These are phyloP conservation scores for Moxostoma hubbsi DNA, from an alignment of 2,797 vertebrate genomes.

Conservation along the genomic window DNA sequence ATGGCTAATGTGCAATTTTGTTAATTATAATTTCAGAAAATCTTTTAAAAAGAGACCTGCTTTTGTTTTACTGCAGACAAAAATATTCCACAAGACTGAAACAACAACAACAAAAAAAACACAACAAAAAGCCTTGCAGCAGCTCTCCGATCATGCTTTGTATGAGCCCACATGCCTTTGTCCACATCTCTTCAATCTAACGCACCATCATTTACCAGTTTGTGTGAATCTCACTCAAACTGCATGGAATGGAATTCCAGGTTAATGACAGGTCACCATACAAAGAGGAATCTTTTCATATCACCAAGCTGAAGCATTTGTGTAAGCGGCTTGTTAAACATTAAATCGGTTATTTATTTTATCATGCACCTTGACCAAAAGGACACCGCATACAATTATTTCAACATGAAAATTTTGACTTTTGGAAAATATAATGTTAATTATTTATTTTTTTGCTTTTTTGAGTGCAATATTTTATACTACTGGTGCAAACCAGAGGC, in stretches of 20 bases:
- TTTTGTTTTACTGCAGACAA: constrained; percentile 26
- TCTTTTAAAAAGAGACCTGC: constrained; percentile 23
- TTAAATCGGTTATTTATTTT: constrained; percentile 34
- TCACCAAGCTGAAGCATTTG: constrained; percentile 56
- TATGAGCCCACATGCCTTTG: constrained; percentile 68
- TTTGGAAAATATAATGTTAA: not conserved
- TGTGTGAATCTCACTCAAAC: constrained; percentile 69
- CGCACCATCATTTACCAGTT: constrained; percentile 67
- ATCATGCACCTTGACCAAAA: constrained; percentile 59
- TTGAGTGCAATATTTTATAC: not conserved
- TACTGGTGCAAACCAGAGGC: constrained; percentile 48
- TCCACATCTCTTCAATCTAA: constrained; percentile 58
- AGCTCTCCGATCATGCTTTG: constrained; percentile 67
- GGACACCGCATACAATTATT: constrained; percentile 25
- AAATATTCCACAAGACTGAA: constrained; percentile 45
- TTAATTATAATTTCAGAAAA: constrained; percentile 19
- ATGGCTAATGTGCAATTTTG: constrained; percentile 35
- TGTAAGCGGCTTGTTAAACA: constrained; percentile 19
- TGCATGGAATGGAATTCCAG: constrained; percentile 61
- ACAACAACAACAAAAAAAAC: constrained; percentile 7
- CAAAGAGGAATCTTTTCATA: constrained; percentile 39
- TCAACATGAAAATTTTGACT: constrained; percentile 32
- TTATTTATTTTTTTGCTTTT: not conserved
- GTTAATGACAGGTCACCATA: constrained; percentile 58
- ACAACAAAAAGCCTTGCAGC: constrained; percentile 68